Conservation (phyloP, 2,113 vertebrate species). For the Boulengeromyrus knoepffleri region DNA sequence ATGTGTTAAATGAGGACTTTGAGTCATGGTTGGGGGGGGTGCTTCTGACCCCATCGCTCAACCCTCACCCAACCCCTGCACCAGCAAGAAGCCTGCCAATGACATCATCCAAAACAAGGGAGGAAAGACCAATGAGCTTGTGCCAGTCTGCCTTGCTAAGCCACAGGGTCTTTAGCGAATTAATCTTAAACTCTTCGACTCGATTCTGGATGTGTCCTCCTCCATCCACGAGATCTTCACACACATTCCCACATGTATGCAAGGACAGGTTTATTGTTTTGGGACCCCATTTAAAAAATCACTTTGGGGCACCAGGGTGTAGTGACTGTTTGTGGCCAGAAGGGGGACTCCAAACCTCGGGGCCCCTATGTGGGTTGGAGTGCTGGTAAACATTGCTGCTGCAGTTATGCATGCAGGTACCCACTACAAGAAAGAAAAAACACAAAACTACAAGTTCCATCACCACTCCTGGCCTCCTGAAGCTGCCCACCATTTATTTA, state of each 20-base stretch:
- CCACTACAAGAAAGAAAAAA: neutral
- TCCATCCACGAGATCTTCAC: neutral
- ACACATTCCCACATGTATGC: neutral
- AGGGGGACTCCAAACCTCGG: neutral
- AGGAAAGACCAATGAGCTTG: neutral
- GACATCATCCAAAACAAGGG: neutral
- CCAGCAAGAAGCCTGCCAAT: neutral
- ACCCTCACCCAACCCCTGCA: neutral
- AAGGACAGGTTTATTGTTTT: neutral
- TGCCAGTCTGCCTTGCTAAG: neutral
- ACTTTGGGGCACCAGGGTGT: neutral
- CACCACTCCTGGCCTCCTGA: neutral
- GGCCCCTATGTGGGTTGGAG: neutral
- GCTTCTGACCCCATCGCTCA: neutral
- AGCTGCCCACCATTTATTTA: neutral
- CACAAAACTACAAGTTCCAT: neutral
- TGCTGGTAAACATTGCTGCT: neutral
- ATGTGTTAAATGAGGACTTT: constrained; percentile 2
- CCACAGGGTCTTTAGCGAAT: neutral
- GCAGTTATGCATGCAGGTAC: neutral
- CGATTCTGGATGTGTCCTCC: neutral
- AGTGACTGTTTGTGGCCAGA: neutral
- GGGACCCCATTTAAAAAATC: neutral
- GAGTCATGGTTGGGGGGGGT: neutral
- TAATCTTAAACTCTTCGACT: neutral